Percentiles rank a stretch among this genome's conserved stretches.
Conservation (phyloP, 2,888 invertebrate genomes). For the Agrochola lota region DNA sequence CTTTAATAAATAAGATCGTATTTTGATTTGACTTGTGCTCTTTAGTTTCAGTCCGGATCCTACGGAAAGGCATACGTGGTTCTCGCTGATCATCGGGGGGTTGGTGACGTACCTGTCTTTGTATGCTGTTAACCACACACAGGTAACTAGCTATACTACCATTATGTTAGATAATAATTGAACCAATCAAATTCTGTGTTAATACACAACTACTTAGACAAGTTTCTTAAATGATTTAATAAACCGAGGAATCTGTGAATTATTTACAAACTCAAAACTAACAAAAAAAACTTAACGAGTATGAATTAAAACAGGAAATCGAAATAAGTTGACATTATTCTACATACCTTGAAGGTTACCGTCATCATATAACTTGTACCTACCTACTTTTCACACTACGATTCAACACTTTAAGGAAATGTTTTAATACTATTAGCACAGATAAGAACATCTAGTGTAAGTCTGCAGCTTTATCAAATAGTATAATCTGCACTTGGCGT, state of each 20-base stretch:
- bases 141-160: slow-evolving; percentile 72
- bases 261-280: slow-evolving; percentile 1
- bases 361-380: not conserved
- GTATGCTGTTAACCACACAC: slow-evolving; percentile 97
- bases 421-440: slow-evolving; percentile 20
- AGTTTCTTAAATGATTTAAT: no score
- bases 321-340: slow-evolving; percentile 1
- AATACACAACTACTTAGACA: no score
- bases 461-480: slow-evolving; percentile 25
- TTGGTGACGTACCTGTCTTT: slow-evolving; percentile 94
- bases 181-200: not conserved
- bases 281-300: no score
- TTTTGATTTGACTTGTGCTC: slow-evolving; percentile 44
- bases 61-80: slow-evolving; percentile 95
- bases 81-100: slow-evolving; percentile 95
- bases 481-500: slow-evolving; percentile 32
- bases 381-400: no score
- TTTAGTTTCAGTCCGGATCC: slow-evolving; percentile 94
- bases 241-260: not conserved
- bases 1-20: not conserved
- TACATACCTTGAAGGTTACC: not conserved
- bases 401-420: not conserved
- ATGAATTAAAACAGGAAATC: slow-evolving; percentile 5
- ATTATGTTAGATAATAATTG: not conserved
- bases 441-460: slow-evolving; percentile 10